Percentiles rank a stretch among this genome's conserved stretches.
phyloP scores from a whole-genome alignment of 2,797 vertebrate genomes.

The Notolabrus celidotus region DNA sequence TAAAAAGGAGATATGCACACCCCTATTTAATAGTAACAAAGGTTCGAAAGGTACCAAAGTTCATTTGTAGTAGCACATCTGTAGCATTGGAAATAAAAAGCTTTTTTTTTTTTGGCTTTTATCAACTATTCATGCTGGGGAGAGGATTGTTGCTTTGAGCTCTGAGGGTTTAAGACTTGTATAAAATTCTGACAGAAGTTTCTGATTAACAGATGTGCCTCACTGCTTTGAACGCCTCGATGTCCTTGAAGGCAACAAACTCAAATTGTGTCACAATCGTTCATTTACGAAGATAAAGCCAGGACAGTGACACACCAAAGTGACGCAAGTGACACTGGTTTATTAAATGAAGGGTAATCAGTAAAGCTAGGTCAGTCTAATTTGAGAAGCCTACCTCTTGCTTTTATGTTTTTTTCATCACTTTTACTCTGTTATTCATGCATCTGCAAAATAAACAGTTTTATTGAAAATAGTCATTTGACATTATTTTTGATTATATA shows the following conservation, averaged over 20 bases:
- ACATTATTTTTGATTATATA: too few relatives aligned
- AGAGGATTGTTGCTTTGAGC: slow-evolving; percentile 3
- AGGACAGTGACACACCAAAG: not conserved
- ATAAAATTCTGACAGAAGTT: slow-evolving; percentile 6
- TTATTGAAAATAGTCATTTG: too few relatives aligned
- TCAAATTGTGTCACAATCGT: not conserved
- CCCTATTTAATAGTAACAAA: too few relatives aligned
- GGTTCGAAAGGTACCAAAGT: too few relatives aligned
- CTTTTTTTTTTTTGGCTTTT: slow-evolving; percentile 14
- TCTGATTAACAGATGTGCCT: not conserved
- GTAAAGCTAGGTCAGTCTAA: not conserved
- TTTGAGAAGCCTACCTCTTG: not conserved
- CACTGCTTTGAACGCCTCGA: not conserved
- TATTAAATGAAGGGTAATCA: not conserved
- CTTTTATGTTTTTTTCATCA: not conserved
- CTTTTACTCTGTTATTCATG: not conserved
- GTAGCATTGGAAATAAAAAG: not conserved
- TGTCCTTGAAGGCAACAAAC: slow-evolving; percentile 1
- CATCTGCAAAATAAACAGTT: not conserved
- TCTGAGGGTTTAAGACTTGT: not conserved
- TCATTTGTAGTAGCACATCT: not conserved
- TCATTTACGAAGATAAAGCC: slow-evolving; percentile 1
- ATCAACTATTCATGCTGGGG: slow-evolving; percentile 13
- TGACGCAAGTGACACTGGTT: not conserved
- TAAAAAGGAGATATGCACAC: too few relatives aligned